Conservation (phyloP, 2,888 invertebrate species). For the Ophion slaviceki region DNA sequence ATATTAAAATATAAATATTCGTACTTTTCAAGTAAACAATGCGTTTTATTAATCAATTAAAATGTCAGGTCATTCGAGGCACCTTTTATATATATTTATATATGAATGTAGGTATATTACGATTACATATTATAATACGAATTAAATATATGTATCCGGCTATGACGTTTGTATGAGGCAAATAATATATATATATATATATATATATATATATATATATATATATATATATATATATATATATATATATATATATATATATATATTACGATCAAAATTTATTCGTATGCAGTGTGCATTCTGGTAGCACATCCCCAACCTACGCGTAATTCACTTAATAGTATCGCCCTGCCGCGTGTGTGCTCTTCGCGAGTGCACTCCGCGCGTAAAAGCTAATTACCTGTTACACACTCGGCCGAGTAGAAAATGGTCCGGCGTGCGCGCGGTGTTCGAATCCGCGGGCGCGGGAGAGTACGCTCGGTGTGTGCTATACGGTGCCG, state of each 20-base stretch:
- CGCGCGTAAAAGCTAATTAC: slow-evolving; percentile 76
- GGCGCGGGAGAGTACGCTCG: not conserved
- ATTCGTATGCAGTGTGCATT: slow-evolving; percentile 37
- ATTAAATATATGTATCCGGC: too few relatives aligned
- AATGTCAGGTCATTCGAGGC: too few relatives aligned
- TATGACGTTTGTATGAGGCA: not conserved
- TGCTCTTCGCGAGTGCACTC: slow-evolving; percentile 61
- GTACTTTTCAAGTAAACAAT: too few relatives aligned
- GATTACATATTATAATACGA: too few relatives aligned
- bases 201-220: too few relatives aligned
- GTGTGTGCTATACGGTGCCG: not conserved
- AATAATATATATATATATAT: too few relatives aligned
- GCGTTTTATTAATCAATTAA: too few relatives aligned
- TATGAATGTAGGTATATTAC: too few relatives aligned
- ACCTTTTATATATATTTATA: too few relatives aligned
- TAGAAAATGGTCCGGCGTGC: slow-evolving; percentile 74
- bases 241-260: too few relatives aligned
- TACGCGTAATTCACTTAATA: slow-evolving; percentile 75
- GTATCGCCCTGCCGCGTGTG: slow-evolving; percentile 56
- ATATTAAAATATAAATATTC: too few relatives aligned
- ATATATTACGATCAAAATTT: slow-evolving; percentile 6
- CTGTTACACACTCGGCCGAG: slow-evolving; percentile 77
- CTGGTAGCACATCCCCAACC: slow-evolving; percentile 44
- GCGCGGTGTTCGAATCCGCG: slow-evolving; percentile 55
- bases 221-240: too few relatives aligned